Evolutionary conservation across 1,140 invertebrate genomes (phyloP).

Genomic region (Drosophila punjabiensis): DNA sequence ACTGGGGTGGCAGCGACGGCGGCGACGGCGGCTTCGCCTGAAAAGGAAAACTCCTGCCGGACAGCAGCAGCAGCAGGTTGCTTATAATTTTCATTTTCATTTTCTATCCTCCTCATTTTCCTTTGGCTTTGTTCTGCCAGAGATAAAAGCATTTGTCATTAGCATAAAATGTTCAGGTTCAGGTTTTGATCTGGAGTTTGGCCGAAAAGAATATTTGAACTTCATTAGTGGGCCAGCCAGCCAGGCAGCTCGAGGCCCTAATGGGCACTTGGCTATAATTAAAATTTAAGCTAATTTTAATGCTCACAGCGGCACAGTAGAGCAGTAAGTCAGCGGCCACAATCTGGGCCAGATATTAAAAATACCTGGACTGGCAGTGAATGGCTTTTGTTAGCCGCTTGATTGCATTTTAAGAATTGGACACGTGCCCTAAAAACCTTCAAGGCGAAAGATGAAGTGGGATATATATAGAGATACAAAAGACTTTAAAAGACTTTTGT

Average conservation of each 20-base stretch:
- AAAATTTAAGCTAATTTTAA: conserved; percentile 77
- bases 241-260: conserved; percentile 10
- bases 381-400: conserved; percentile 39
- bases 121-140: conserved; percentile 46
- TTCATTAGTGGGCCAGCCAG: conserved; percentile 60
- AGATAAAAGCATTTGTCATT: conserved; percentile 84
- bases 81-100: conserved; percentile 71
- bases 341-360: conserved; percentile 34
- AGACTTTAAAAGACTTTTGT: too few species aligned
- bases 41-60: conserved; percentile 38
- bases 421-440: not conserved
- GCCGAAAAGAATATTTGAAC: conserved; percentile 73
- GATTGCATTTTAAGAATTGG: conserved; percentile 51
- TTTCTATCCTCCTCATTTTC: conserved; percentile 29
- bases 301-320: conserved; percentile 20
- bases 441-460: conserved; percentile 10
- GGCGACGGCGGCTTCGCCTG: not conserved
- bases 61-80: conserved; percentile 60
- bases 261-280: conserved; percentile 68
- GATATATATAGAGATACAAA: not conserved
- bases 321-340: conserved; percentile 36
- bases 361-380: conserved; percentile 13
- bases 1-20: conserved; percentile 5
- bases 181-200: conserved; percentile 51
- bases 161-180: conserved; percentile 76